Conservation (phyloP, 2,113 vertebrate species). For the Platanista minor region DNA sequence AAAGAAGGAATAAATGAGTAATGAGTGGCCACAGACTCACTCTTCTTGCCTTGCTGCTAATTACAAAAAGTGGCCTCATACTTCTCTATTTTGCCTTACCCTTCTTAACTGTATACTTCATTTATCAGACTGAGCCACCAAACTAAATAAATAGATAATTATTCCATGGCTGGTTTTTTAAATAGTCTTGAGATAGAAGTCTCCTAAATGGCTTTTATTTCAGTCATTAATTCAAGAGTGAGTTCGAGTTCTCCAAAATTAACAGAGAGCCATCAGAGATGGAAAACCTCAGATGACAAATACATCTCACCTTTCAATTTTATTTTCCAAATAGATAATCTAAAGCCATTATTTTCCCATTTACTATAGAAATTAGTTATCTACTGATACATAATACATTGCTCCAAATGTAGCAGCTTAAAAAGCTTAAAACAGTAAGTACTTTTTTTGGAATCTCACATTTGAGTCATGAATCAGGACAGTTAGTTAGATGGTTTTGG, state of each 20-base stretch:
- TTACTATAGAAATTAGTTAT: not conserved
- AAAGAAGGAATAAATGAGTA: not conserved
- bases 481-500: not conserved
- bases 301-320: not conserved
- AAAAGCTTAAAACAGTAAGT: not conserved
- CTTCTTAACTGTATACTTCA: not conserved
- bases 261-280: not conserved
- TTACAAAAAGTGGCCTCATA: not conserved
- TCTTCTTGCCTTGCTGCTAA: not conserved
- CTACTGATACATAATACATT: not conserved
- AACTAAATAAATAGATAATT: not conserved
- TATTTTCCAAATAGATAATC: not conserved
- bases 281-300: not conserved
- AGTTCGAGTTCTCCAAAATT: constrained; percentile 2
- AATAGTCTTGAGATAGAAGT: not conserved
- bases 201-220: not conserved
- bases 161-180: constrained; percentile 17
- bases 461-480: not conserved
- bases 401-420: not conserved
- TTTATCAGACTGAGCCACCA: not conserved
- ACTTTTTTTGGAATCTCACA: not conserved
- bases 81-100: not conserved
- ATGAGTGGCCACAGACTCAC: not conserved
- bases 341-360: not conserved
- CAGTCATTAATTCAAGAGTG: not conserved